A percentile compares a stretch with the other conserved stretches of the same genome.
phyloP scores from a whole-genome alignment of 2,888 invertebrate species.

The Eristalis tenax region DNA sequence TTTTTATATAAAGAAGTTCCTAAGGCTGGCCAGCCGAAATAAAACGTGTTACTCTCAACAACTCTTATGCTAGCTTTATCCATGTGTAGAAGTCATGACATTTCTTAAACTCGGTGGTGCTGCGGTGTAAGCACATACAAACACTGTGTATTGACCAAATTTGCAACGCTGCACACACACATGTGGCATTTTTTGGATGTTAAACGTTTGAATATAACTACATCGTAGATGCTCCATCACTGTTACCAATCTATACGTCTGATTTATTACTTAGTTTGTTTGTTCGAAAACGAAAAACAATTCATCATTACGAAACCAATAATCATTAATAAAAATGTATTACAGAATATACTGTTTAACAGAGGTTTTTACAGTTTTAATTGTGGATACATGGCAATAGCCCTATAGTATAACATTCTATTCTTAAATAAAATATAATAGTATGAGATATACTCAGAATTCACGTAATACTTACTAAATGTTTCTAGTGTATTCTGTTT shows the following conservation, averaged over 20 bases:
- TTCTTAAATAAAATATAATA: neutral
- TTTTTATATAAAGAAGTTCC: neutral
- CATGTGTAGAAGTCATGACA: too few relatives aligned
- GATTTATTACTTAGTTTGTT: neutral
- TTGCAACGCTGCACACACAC: too few relatives aligned
- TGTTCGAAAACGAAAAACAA: neutral
- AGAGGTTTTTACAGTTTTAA: neutral
- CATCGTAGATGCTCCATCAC: neutral
- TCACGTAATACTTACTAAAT: neutral
- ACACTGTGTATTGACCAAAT: too few relatives aligned
- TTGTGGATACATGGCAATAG: neutral
- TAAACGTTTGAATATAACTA: neutral
- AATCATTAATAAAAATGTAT: neutral
- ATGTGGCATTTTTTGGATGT: neutral
- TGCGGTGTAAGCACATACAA: too few relatives aligned
- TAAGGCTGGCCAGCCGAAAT: neutral
- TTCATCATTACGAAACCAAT: neutral
- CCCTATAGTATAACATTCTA: neutral
- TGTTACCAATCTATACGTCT: neutral
- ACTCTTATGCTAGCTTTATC: too few relatives aligned
- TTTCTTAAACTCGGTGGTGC: too few relatives aligned
- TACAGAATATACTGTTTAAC: neutral
- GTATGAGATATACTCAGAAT: neutral
- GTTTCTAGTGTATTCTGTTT: neutral
- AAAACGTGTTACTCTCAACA: too few relatives aligned